Conservation (phyloP, 2,797 vertebrate genomes). For the Merluccius polli region DNA sequence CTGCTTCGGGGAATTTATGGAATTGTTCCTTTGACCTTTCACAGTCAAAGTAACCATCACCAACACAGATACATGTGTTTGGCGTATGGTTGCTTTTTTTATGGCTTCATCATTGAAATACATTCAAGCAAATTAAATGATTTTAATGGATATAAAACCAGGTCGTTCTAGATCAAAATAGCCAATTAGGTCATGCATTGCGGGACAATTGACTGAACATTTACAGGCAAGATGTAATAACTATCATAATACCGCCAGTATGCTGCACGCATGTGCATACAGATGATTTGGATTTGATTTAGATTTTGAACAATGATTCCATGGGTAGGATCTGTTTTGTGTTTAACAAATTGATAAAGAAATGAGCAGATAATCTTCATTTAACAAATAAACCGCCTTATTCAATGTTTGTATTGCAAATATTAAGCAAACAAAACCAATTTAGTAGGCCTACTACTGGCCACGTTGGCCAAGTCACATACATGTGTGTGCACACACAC, state of each 20-base stretch:
- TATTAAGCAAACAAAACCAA: not conserved
- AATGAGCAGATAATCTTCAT: not conserved
- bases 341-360: not conserved
- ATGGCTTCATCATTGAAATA: not conserved
- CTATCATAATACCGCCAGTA: not conserved
- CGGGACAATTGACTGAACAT: not conserved
- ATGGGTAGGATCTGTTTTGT: not conserved
- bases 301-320: not conserved
- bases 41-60: not conserved
- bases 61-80: not conserved
- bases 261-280: not conserved
- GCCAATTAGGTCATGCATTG: too few species aligned
- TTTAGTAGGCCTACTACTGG: not conserved
- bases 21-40: constrained; percentile 13
- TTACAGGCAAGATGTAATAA: not conserved
- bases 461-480: not conserved
- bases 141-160: not conserved
- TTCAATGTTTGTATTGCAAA: not conserved
- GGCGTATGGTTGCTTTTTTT: not conserved
- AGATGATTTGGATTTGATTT: not conserved
- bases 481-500: too few species aligned
- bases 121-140: not conserved
- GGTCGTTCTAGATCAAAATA: too few species aligned
- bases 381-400: not conserved
- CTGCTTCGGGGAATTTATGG: not conserved